Conservation (phyloP, 2,113 vertebrate species). For the Psittacara wagleri region DNA sequence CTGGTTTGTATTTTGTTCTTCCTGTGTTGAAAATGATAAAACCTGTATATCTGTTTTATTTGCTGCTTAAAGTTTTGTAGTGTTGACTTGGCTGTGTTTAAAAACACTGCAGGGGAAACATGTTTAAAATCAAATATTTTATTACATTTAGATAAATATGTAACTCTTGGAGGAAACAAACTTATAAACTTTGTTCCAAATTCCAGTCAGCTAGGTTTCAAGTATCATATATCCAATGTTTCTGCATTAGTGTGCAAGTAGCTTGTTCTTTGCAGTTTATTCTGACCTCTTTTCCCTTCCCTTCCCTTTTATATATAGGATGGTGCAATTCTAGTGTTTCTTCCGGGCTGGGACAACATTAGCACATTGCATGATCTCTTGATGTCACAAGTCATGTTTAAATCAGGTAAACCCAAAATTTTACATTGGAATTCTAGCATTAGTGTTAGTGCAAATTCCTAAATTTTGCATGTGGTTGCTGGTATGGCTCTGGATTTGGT, state of each 20-base stretch:
- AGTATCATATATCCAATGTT: rapidly evolving
- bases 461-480: neutral
- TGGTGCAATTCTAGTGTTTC: slow-evolving; percentile 94
- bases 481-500: neutral
- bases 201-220: neutral
- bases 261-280: neutral
- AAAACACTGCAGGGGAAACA: neutral
- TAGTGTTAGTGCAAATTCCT: neutral
- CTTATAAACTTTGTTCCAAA: neutral
- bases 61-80: neutral
- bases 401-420: slow-evolving; percentile 81
- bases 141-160: neutral
- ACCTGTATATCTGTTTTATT: neutral
- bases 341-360: slow-evolving; percentile 98
- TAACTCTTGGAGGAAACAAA: neutral
- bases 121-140: neutral
- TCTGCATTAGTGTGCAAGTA: neutral
- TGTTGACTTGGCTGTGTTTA: neutral
- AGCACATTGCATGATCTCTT: slow-evolving; percentile 91
- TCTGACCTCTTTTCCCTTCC: neutral
- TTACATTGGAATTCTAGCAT: neutral
- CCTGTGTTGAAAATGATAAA: neutral
- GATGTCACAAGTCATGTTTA: slow-evolving; percentile 93
- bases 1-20: neutral
- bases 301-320: slow-evolving; percentile 74